A percentile compares a stretch with the other conserved stretches of the same genome.
phyloP scores from a whole-genome alignment of 2,797 vertebrate genomes.

The Lepilemur septentrionalis region DNA sequence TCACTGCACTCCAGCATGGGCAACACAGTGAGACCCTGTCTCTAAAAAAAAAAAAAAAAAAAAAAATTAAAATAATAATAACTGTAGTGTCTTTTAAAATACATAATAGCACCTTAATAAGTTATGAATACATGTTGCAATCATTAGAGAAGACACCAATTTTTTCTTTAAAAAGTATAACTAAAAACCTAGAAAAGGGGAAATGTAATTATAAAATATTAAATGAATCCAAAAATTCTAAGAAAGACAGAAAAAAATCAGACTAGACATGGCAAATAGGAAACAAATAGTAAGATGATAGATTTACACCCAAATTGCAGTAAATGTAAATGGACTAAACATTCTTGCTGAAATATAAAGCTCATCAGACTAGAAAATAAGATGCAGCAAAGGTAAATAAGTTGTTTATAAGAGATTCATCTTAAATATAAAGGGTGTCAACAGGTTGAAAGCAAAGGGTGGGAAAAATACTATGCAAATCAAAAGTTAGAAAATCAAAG shows the following conservation, averaged over 20 bases:
- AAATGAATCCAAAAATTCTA: background rate
- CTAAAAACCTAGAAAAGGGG: background rate
- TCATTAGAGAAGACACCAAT: background rate
- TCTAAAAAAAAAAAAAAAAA: background rate
- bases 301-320: background rate
- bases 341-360: background rate
- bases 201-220: background rate
- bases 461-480: background rate
- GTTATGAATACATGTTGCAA: background rate
- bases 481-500: background rate
- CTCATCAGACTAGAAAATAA: background rate
- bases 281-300: background rate
- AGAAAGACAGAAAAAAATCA: background rate
- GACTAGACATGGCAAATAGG: background rate
- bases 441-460: background rate
- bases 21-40: too few relatives aligned
- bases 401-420: background rate
- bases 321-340: background rate
- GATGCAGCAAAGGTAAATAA: background rate
- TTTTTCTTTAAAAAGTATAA: background rate
- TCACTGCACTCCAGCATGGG: too few relatives aligned
- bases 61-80: background rate
- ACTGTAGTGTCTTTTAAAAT: background rate
- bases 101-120: background rate
- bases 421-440: background rate